Evolutionary conservation across 1,140 invertebrate genomes (phyloP).

Genomic region (Heliothis subflexa): DNA sequence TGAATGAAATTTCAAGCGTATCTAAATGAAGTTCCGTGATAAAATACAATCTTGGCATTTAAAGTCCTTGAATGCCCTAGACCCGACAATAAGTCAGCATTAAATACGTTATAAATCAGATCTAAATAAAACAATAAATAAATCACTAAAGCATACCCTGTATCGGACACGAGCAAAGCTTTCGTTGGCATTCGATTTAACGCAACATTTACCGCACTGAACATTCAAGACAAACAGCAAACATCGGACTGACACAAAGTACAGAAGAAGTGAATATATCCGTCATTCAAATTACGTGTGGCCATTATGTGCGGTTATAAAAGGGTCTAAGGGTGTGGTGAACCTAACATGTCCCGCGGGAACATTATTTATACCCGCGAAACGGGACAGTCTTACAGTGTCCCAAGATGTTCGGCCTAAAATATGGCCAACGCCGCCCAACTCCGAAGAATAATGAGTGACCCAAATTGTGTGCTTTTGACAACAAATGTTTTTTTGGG

Average conservation of each 20-base stretch:
- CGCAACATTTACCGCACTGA: constrained; percentile 29
- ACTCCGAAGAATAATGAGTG: constrained; percentile 55
- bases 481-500: constrained; percentile 37
- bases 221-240: constrained; percentile 21
- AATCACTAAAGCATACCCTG: constrained; percentile 15
- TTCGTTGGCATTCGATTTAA: constrained; percentile 33
- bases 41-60: no score
- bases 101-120: not conserved
- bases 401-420: constrained; percentile 52
- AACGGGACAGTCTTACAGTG: constrained; percentile 24
- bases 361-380: constrained; percentile 57
- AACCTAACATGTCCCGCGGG: constrained; percentile 55
- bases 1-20: not conserved
- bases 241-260: constrained; percentile 35
- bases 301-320: constrained; percentile 56
- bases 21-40: not conserved
- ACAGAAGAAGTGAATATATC: constrained; percentile 27
- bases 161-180: not conserved
- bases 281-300: constrained; percentile 48
- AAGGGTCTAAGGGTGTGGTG: constrained; percentile 51
- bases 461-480: constrained; percentile 53
- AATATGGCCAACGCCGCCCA: constrained; percentile 48
- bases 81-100: not conserved
- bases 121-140: constrained; percentile 10
- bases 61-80: no score